Base-by-base conservation (phyloP, 1,140 invertebrate species). In the Pachyrhynchus sulphureomaculatus region DNA sequence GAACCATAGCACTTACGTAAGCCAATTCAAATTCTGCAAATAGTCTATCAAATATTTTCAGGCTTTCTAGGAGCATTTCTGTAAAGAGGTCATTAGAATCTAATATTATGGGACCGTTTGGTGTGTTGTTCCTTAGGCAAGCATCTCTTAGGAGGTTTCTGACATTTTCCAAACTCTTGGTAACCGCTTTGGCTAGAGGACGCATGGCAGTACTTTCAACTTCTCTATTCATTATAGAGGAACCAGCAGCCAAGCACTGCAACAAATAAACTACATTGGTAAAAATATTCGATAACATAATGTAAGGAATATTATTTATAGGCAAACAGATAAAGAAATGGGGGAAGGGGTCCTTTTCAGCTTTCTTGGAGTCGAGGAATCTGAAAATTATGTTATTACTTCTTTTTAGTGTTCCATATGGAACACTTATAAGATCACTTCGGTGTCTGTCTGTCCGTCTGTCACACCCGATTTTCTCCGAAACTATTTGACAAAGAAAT, bases 1-100 rank as follows among this genome's bases (percentile, higher is more conserved):
- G 96, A 21, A 99, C 95, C 97, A 99, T 99, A 0, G 95, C 95
- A 73, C 93, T 96, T 0, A 99, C 97, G 78, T 99, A 99, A 71
- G 93, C 93, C 37, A 98, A 79, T 76, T 99, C 97, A 80, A 99
- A 99, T 75, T 99, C 93, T 3, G 96, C 94, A 79, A 99, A 98
- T 8, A 98, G 78, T 32, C 83, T 86, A 76, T 99, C 96, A 78
- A 99, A 98, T 70, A 96, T 93, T 72, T 92, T 89, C 29, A 98
- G 70, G 48, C 91, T 91, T 73, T 96, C 92, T 57, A 89, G 84
- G 58, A 96, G 82, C 79, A 92, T 89, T 69, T 96, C 93, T 33
- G 84, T 86, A 68, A 74, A 72, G 4, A 78, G 68, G 56, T 81
- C 80, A 54, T 82, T 81, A 6, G 75, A 65, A 68, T 81, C 79